phyloP scores from a whole-genome alignment of 2,797 vertebrate species.

The Semotilus atromaculatus region DNA sequence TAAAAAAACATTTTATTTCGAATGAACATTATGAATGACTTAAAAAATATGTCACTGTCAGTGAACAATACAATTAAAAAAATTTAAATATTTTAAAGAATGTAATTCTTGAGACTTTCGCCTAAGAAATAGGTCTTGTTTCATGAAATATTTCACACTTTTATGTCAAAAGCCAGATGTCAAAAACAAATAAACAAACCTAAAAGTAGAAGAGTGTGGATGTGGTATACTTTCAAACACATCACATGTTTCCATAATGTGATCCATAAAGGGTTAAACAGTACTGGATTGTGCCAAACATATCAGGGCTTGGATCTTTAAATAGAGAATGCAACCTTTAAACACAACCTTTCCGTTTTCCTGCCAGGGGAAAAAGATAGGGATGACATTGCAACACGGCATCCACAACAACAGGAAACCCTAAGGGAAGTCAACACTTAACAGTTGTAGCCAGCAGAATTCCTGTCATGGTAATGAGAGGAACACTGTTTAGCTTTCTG shows the following conservation, averaged over 20 bases:
- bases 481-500: constrained; percentile 26
- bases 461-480: constrained; percentile 57
- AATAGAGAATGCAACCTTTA: constrained; percentile 33
- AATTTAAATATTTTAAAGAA: not conserved
- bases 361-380: constrained; percentile 63
- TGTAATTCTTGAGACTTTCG: not conserved
- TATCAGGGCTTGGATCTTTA: constrained; percentile 30
- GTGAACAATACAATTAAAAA: not conserved
- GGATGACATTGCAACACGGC: constrained; percentile 54
- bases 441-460: constrained; percentile 65
- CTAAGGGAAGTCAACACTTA: constrained; percentile 72
- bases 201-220: not conserved
- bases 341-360: constrained; percentile 75
- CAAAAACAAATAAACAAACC: not conserved
- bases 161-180: not conserved
- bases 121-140: not conserved
- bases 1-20: not conserved
- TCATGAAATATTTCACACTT: not conserved
- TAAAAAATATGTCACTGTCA: not conserved
- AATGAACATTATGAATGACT: not conserved
- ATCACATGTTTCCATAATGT: not conserved
- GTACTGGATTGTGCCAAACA: not conserved
- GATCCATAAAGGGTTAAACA: not conserved
- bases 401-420: constrained; percentile 77
- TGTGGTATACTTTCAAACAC: not conserved